A percentile compares a stretch with the other conserved stretches of the same genome.
phyloP scores from a whole-genome alignment of 1,140 invertebrate species.

The Meloidogyne hapla region DNA sequence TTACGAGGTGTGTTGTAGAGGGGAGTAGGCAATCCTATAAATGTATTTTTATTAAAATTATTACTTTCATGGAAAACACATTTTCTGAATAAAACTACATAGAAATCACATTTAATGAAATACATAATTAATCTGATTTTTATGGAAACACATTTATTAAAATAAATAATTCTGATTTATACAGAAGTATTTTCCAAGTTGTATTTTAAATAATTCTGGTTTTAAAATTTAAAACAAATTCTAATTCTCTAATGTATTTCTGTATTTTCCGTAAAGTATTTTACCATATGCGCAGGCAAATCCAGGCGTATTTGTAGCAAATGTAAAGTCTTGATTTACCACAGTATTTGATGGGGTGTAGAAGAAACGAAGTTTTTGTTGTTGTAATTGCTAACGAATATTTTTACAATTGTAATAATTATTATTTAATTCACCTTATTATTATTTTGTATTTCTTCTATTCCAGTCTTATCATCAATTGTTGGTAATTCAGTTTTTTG shows the following conservation, averaged over 20 bases:
- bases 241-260: too few relatives aligned
- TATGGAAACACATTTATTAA: too few relatives aligned
- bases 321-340: slow-evolving; percentile 17
- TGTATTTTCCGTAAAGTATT: too few relatives aligned
- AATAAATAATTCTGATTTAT: too few relatives aligned
- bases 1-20: slow-evolving; percentile 19
- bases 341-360: slow-evolving; percentile 15
- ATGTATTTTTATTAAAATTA: not conserved
- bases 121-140: too few relatives aligned
- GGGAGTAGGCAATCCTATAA: slow-evolving; percentile 16
- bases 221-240: too few relatives aligned
- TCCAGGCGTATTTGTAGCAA: slow-evolving; percentile 5
- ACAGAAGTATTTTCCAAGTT: too few relatives aligned
- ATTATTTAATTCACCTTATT: not conserved
- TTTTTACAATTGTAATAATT: too few relatives aligned
- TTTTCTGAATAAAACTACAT: too few relatives aligned
- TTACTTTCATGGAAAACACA: not conserved
- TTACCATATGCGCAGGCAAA: slow-evolving; percentile 15
- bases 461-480: not conserved
- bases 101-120: not conserved
- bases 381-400: not conserved
- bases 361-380: slow-evolving; percentile 11
- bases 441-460: not conserved
- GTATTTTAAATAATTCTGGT: too few relatives aligned
- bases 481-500: not conserved